A percentile compares a stretch with the other conserved stretches of the same genome.
Evolutionary conservation across 2,113 vertebrate species (phyloP).

Genomic region (Semnornis frantzii): DNA sequence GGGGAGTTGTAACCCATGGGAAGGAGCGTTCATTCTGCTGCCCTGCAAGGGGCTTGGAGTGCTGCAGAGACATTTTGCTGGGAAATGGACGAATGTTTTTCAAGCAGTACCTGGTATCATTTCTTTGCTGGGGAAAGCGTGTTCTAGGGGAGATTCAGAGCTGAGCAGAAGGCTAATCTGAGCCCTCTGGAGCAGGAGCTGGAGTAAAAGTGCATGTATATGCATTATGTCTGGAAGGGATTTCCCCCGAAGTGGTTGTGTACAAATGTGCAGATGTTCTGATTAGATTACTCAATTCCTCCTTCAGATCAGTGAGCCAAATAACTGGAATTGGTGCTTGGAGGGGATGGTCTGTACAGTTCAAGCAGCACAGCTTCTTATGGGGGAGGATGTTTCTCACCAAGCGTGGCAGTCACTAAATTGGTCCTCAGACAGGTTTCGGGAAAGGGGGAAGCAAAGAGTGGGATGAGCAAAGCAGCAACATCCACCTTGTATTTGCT

Average conservation of each 20-base stretch:
- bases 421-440: not conserved
- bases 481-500: accelerated
- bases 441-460: not conserved
- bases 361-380: not conserved
- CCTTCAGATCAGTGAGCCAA: not conserved
- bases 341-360: not conserved
- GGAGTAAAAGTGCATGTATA: not conserved
- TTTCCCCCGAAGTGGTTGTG: not conserved
- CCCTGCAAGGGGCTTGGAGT: not conserved
- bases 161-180: not conserved
- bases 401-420: not conserved
- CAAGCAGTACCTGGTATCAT: not conserved
- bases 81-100: not conserved
- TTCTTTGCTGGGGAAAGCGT: not conserved
- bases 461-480: not conserved
- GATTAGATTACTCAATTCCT: not conserved
- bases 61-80: not conserved
- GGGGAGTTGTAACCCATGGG: not conserved
- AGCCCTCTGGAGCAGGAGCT: not conserved
- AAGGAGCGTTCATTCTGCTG: not conserved
- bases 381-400: not conserved
- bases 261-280: not conserved
- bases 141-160: not conserved
- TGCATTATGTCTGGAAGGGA: not conserved
- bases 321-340: not conserved